Evolutionary conservation across 2,888 invertebrate genomes (phyloP), one percentile per base, ranked within the genome.

Genomic region (Lasioglossum leucozonium): DNA sequence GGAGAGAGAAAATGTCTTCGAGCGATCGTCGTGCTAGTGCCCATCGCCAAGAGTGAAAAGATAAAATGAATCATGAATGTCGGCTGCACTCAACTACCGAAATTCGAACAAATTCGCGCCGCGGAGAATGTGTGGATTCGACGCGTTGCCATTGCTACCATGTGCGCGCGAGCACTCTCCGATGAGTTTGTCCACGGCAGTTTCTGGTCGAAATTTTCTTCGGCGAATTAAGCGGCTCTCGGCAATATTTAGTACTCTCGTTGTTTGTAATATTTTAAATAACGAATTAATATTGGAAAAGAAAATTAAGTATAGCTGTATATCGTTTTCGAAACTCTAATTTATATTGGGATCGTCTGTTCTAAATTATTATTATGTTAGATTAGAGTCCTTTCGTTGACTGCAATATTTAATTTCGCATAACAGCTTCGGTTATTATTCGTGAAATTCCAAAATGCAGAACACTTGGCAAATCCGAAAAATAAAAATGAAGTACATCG

Each of bases 11-110:
- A 78, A 62, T 76, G 69, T 82, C 67, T 72, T 74, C 40, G 44
- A 40, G 65, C 44, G 67, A 51, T 8, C 26, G 58, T 72, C 75
- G 78, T 72, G 82, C 81, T 80, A 75, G 65, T 51, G 37, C 42
- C 44, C 47, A 37, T 47, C 77, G 67, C 75, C 51, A 47, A 37
- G 22, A 30, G 42, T 51, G 72, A 83, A 74, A 81, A 82, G 44
- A 42, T 26, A 42, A 75, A 81, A 76, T 81, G 34, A 34, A 34
- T 81, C 81, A 58, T 69, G 55, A 55, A 11, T 4, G 67, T 37
- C 73, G 16, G 26, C 79, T 79, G 44, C 44, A 44, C 16, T 62
- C 30, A 62, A 62, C 37, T 30, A 44, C 13, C 44, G 47, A 79
- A 65, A 47, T 22, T 44, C 18, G 40, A 37, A 69, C 51, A 51